Percentiles rank a stretch among this genome's conserved stretches.
Evolutionary conservation across 2,888 invertebrate species (phyloP).

Genomic region (Ischnura elegans): DNA sequence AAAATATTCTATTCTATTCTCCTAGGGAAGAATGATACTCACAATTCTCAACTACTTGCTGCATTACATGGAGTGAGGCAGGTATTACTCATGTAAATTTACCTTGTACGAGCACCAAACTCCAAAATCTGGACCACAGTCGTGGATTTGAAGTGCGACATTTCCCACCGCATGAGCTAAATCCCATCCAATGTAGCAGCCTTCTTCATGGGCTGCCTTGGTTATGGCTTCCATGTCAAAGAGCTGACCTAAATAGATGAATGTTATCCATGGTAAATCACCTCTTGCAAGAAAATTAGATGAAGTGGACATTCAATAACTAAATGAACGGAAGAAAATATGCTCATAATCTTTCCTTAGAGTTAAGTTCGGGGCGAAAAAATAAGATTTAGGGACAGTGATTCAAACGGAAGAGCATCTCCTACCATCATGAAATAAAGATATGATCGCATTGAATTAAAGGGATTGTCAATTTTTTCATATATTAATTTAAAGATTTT

Average conservation of each 20-base stretch:
- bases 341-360: background rate
- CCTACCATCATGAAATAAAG: too few species aligned
- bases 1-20: too few species aligned
- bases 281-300: background rate
- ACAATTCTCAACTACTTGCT: too few species aligned
- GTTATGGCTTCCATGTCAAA: conserved; percentile 80
- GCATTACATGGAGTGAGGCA: too few species aligned
- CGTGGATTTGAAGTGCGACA: conserved; percentile 79
- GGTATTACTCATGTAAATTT: too few species aligned
- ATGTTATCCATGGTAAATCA: conserved; percentile 70
- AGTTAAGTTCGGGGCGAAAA: background rate
- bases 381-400: too few species aligned
- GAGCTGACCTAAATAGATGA: conserved; percentile 80
- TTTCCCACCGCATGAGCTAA: conserved; percentile 82
- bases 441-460: too few species aligned
- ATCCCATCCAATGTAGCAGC: conserved; percentile 81
- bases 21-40: too few species aligned
- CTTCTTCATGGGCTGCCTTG: conserved; percentile 78
- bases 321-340: background rate
- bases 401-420: too few species aligned
- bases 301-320: background rate
- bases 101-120: conserved; percentile 82
- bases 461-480: too few species aligned
- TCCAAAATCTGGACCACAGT: conserved; percentile 82
- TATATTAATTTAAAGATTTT: too few species aligned